Base-by-base conservation (phyloP, 2,888 invertebrate genomes). In the Polyploca ridens region DNA sequence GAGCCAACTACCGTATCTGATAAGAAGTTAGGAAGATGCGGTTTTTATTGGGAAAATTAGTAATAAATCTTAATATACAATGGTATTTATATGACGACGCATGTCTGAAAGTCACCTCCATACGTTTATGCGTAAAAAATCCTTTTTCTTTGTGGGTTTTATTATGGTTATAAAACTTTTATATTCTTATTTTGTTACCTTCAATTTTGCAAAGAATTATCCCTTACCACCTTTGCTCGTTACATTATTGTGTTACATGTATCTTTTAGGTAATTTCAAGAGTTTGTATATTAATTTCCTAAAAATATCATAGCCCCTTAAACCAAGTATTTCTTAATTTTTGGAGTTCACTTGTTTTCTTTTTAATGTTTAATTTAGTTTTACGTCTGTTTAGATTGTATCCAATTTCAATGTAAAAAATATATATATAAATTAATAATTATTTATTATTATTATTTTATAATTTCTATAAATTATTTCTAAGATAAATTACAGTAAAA, bases 151-250 rank as follows among this genome's bases (percentile, higher is more conserved):
- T 38, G 38, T 11, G 16, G 38, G 16, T 60, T 60, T 60, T 19
- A 60, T 38, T 35, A 38, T 16, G 38, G 60, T 38, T 60, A 11
- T 60, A 60, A 60, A 60, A 60, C 60, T 60, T 60, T 60, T 38
- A 60, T 60, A n/a, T 10, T 19, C 16, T 16, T 60, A 60, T 16
- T 35, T 6, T 5, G 10, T 46, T n/a, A 46, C 46, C 46, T 46
- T 46, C 46, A 46, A n/a, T n/a, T 46, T 46, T 41, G 41, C 2
- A 14, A 3, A 14, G 44, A 44, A 14, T n/a, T 46, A 46, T 46
- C 46, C 13, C 41, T 13, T 41, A 41, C 41, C 46, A 46, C n/a
- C 46, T n/a, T n/a, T 46, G 14, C 41, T 44, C 5, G 14, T n/a
- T n/a, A 46, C 6, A n/a, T 46, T 14, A 27, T n/a, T n/a, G 13